Evolutionary conservation across 2,797 vertebrate species (phyloP).

Genomic region (Heterohyrax brucei): DNA sequence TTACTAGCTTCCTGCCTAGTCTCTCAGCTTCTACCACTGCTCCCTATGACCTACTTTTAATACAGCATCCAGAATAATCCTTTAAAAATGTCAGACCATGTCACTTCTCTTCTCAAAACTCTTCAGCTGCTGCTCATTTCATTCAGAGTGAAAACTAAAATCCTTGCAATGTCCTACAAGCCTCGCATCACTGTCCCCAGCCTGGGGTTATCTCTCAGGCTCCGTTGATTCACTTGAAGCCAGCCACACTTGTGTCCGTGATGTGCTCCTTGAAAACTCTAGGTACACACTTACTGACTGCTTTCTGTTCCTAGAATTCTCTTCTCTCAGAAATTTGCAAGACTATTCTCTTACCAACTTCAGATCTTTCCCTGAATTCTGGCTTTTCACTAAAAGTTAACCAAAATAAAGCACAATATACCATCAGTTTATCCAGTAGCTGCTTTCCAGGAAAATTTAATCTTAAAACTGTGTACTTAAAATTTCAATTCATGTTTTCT

Average conservation of each 20-base stretch:
- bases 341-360: neutral
- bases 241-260: neutral
- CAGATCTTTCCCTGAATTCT: neutral
- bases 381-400: neutral
- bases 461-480: no score
- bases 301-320: neutral
- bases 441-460: no score
- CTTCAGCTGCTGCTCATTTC: neutral
- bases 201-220: neutral
- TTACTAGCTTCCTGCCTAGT: neutral
- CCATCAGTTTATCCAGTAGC: no score
- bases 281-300: neutral
- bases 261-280: constrained; percentile 4
- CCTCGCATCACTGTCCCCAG: neutral
- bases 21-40: neutral
- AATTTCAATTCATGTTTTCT: neutral
- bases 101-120: neutral
- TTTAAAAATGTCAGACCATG: neutral
- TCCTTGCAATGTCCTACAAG: neutral
- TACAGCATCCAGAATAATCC: constrained; percentile 17
- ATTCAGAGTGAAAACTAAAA: neutral
- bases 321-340: constrained; percentile 2
- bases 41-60: neutral
- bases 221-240: neutral
- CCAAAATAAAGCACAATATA: no score